Evolutionary conservation across 2,797 vertebrate species (phyloP).

Genomic region (Halcyon smyrnensis): DNA sequence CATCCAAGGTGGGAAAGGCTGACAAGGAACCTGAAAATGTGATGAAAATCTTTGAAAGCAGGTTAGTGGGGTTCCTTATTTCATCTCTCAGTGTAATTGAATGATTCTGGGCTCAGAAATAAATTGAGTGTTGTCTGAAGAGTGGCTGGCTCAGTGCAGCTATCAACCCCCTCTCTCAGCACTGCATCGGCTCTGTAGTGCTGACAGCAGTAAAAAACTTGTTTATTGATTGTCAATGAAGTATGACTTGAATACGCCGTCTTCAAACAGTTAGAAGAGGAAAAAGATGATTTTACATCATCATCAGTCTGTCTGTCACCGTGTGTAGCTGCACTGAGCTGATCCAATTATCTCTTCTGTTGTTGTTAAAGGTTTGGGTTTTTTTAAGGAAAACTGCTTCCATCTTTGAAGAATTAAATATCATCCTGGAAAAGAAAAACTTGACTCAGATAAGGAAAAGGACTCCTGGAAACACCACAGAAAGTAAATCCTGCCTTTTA

Average conservation of each 20-base stretch:
- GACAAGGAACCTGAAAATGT: neutral
- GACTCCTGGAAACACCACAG: neutral
- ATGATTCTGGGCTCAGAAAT: neutral
- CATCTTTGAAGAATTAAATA: slow-evolving; percentile 6
- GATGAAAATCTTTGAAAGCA: neutral
- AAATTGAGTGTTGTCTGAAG: slow-evolving; percentile 28
- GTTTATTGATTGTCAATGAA: slow-evolving; percentile 41
- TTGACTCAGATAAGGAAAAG: slow-evolving; percentile 15
- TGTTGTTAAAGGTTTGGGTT: neutral
- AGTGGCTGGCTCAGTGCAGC: slow-evolving; percentile 3
- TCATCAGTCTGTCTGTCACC: neutral
- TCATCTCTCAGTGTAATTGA: neutral
- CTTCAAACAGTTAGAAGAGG: slow-evolving; percentile 4
- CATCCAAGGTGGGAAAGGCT: neutral
- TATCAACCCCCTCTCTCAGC: neutral
- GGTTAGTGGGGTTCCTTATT: neutral
- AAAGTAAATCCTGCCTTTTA: neutral
- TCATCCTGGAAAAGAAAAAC: neutral
- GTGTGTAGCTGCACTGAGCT: neutral
- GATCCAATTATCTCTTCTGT: neutral
- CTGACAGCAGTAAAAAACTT: slow-evolving; percentile 43
- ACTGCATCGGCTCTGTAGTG: neutral
- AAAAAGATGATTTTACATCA: neutral
- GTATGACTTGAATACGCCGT: neutral
- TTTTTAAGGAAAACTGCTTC: neutral